Base-by-base conservation (phyloP, 2,797 vertebrate genomes). In the Channa striata region DNA sequence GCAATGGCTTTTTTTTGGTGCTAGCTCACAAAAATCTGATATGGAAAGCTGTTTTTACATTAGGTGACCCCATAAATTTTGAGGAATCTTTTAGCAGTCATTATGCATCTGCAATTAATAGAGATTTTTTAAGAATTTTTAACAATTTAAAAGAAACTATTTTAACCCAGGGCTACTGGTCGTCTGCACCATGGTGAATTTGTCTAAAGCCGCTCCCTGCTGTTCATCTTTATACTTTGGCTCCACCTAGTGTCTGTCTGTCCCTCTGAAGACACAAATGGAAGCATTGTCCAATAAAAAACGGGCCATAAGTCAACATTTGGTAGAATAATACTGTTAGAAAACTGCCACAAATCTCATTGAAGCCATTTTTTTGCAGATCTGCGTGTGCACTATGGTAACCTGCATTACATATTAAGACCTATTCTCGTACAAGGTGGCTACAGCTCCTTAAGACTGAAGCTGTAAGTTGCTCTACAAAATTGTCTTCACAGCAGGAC, bases 201-300 rank as follows among this genome's bases (percentile, higher is more conserved):
- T 68, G 6, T 66, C 19, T 36, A 39, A 52, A 1, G 6, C 39
- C 0, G 2, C 52, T 72, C 36, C n/a, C 47, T 68, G 30, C 1
- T 13, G n/a, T 40, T 71, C 19, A 84, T 76, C 39, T 76, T 81
- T 65, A 85, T 87, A 76, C 82, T 80, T 71, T 81, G 75, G 84
- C 88, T 19, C 91, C 91, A 85, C 52, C 91, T 91, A 88, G 86
- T 89, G 91, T 81, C 77, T 21, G 33, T 37, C 30, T 13, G 46
- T 46, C 20, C 25, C 39, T 46, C 16, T 59, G 33, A 42, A 1
- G 12, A 72, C 48, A 42, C 21, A 12, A 21, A 37, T 7, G 0
- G 25, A 60, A 36, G 14, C 11, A 47, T 8, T 36, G 25, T 36
- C 37, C 46, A 57, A 63, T 17, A 20, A 42, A 58, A 52, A 13